Evolutionary conservation across 2,888 invertebrate species (phyloP).

Genomic region (Thysanoteuthis rhombus): DNA sequence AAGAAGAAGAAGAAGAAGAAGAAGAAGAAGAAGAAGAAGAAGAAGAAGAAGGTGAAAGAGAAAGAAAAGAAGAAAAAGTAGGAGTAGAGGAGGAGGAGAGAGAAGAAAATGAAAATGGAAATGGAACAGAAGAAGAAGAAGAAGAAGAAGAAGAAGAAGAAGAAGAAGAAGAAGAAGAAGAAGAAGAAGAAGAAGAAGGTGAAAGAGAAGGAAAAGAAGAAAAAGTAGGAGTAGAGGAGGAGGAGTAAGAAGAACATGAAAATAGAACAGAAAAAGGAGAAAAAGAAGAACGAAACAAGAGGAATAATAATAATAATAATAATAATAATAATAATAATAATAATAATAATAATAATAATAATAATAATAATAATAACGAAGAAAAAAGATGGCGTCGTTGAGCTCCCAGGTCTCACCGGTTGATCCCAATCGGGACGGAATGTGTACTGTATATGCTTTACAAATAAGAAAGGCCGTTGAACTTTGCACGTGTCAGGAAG

Average conservation of each 20-base stretch:
- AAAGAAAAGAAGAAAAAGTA: neutral
- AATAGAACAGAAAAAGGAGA: too few relatives aligned
- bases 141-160: neutral
- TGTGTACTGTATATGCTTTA: neutral
- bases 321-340: too few relatives aligned
- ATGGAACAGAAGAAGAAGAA: neutral
- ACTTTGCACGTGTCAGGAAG: neutral
- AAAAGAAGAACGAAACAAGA: too few relatives aligned
- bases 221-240: too few relatives aligned
- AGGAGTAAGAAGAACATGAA: too few relatives aligned
- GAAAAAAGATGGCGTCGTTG: too few relatives aligned
- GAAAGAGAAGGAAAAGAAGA: neutral
- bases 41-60: neutral
- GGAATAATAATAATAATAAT: too few relatives aligned
- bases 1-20: neutral
- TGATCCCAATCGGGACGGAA: neutral
- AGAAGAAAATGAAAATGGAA: neutral
- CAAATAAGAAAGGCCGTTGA: neutral
- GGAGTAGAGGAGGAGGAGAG: neutral
- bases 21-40: neutral
- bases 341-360: too few relatives aligned
- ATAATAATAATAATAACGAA: too few relatives aligned
- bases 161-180: neutral
- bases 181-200: neutral
- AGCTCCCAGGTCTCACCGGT: neutral